These are phyloP conservation scores for Melikaiella ostensackeni DNA, from an alignment of 2,888 invertebrate species.

Conservation along the genomic window DNA sequence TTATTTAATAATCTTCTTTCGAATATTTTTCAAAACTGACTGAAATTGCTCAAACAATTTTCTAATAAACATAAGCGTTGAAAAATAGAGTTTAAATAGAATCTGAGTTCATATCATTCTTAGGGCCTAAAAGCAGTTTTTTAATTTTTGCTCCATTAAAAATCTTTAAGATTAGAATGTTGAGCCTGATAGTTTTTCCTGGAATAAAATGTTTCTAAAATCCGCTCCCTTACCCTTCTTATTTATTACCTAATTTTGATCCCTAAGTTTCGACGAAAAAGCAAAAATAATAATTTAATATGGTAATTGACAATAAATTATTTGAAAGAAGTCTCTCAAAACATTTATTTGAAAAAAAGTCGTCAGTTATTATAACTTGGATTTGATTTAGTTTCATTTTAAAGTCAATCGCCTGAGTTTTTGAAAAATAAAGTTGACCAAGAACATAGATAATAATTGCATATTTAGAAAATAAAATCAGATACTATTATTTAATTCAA, in stretches of 20 bases:
- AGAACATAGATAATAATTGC: background rate
- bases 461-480: background rate
- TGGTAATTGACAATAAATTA: background rate
- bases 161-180: background rate
- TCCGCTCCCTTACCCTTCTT: background rate
- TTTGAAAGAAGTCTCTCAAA: background rate
- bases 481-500: background rate
- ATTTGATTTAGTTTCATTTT: background rate
- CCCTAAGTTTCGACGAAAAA: background rate
- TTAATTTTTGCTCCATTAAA: background rate
- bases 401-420: background rate
- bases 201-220: background rate
- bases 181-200: too few species aligned
- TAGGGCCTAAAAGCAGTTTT: background rate
- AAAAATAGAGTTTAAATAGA: background rate
- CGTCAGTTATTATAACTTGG: too few species aligned
- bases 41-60: conserved; percentile 10
- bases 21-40: background rate
- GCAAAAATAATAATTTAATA: background rate
- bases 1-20: background rate
- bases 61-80: background rate
- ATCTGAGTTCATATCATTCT: conserved; percentile 11
- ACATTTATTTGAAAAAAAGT: background rate
- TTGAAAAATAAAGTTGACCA: background rate
- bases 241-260: background rate